Conservation (phyloP, 2,797 vertebrate species). For the Acipenser oxyrinchus region DNA sequence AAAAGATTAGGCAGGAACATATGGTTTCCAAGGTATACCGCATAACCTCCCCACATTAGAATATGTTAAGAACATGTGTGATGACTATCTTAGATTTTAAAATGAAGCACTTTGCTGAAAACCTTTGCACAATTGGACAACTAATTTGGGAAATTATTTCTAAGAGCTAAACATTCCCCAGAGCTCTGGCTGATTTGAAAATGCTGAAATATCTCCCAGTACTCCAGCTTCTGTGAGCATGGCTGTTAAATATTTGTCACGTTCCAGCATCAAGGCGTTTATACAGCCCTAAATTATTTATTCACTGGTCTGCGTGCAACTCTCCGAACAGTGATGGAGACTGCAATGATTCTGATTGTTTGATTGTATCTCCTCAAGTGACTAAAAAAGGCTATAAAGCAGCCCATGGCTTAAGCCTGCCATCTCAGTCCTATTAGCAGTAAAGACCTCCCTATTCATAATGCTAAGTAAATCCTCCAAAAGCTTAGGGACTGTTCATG, state of each 20-base stretch:
- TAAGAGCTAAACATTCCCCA: conserved; percentile 40
- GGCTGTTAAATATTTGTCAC: conserved; percentile 65
- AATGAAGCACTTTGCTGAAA: too few species aligned
- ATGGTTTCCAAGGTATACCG: too few species aligned
- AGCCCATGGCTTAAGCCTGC: conserved; percentile 66
- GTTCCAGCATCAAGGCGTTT: conserved; percentile 46
- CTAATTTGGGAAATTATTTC: conserved; percentile 12
- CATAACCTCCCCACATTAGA: too few species aligned
- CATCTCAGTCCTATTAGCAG: conserved; percentile 69
- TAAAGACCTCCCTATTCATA: conserved; percentile 70
- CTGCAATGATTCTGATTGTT: conserved; percentile 54
- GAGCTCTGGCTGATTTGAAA: conserved; percentile 38
- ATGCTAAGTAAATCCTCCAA: conserved; percentile 68
- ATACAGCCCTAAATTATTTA: conserved; percentile 68
- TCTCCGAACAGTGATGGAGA: conserved; percentile 49
- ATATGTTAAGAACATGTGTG: too few species aligned
- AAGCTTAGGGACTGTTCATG: conserved; percentile 66
- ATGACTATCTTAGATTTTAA: too few species aligned
- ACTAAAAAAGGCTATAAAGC: conserved; percentile 64
- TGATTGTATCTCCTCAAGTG: conserved; percentile 65
- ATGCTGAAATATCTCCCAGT: conserved; percentile 38
- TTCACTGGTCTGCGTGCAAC: conserved; percentile 54
- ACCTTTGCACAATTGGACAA: too few species aligned
- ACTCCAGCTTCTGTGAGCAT: conserved; percentile 42
- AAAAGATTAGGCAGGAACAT: too few species aligned